These are phyloP conservation scores for Aleiodes sp. DNA, from an alignment of 1,140 invertebrate species.

Conservation along the genomic window DNA sequence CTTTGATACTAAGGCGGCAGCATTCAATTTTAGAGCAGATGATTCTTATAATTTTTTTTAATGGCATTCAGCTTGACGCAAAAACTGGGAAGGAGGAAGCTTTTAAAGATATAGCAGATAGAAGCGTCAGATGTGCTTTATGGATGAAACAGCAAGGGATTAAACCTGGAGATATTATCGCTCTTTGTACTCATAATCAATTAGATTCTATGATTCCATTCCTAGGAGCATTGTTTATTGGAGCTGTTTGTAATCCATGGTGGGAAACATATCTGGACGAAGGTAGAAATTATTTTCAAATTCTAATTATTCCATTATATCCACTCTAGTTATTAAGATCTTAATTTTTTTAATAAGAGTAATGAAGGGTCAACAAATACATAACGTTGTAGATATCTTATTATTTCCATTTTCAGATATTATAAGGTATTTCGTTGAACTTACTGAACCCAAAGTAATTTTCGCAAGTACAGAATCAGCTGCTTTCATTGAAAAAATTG, in stretches of 20 bases:
- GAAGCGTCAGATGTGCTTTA: slow-evolving; percentile 59
- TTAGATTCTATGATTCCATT: slow-evolving; percentile 61
- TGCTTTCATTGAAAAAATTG: slow-evolving; percentile 36
- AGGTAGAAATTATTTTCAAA: slow-evolving; percentile 20
- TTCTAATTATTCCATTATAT: no score
- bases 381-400: not conserved
- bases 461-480: slow-evolving; percentile 43
- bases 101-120: slow-evolving; percentile 52
- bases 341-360: no score
- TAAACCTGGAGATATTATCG: slow-evolving; percentile 57
- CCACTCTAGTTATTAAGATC: no score
- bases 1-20: no score
- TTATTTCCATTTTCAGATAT: slow-evolving; percentile 20
- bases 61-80: slow-evolving; percentile 55
- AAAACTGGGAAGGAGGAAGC: slow-evolving; percentile 61
- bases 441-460: slow-evolving; percentile 51
- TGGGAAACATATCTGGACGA: slow-evolving; percentile 18
- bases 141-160: slow-evolving; percentile 57
- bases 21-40: no score
- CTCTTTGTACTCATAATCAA: slow-evolving; percentile 60
- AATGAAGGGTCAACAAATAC: slow-evolving; percentile 44
- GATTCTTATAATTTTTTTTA: not conserved
- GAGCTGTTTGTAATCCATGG: slow-evolving; percentile 47
- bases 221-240: slow-evolving; percentile 60
- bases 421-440: slow-evolving; percentile 41